Evolutionary conservation across 2,113 vertebrate species (phyloP), one percentile per base, ranked within the genome.

Genomic region (Bos taurus): DNA sequence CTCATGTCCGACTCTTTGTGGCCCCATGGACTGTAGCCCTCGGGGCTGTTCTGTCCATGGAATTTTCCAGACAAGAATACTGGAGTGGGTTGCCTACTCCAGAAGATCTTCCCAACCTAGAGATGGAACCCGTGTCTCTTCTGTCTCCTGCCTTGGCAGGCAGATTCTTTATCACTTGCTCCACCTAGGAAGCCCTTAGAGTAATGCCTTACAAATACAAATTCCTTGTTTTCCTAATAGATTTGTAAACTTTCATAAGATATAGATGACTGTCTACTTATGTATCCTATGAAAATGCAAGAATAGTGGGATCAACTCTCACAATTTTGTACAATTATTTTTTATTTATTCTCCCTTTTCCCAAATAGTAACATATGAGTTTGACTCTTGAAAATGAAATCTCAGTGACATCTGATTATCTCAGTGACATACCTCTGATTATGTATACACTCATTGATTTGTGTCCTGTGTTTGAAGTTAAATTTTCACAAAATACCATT

Each of bases 371-470:
- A 85, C 30, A 52, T 83, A 16, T 16, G 78, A 67, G 1, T 67
- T 40, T 80, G 7, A 71, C 14, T 50, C 15, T 88, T 95, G 16
- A 92, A 88, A 94, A 57, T 46, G 5, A 96, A 88, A 84, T 91
- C 46, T 71, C 67, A 71, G n/a, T 36, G n/a, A 71, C 64, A 36
- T 36, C 9, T 36, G 64, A 71, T 71, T 36, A 71, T 36, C n/a
- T 67, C 30, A 46, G 5, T 85, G 8, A 26, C 30, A 85, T n/a
- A 36, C 14, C 11, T 88, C 40, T 48, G 40, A 9, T 85, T 64
- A 52, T 80, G 4, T 36, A 40, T 5, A 40, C 9, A 74, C 82
- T 48, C 40, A 2, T n/a, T 48, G 26, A 90, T 71, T 94, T 89
- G 40, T 0, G 30, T 3, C 2, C 2, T 36, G 23, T 30, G 15